phyloP scores from a whole-genome alignment of 2,888 invertebrate genomes.

The Andrena minutula region DNA sequence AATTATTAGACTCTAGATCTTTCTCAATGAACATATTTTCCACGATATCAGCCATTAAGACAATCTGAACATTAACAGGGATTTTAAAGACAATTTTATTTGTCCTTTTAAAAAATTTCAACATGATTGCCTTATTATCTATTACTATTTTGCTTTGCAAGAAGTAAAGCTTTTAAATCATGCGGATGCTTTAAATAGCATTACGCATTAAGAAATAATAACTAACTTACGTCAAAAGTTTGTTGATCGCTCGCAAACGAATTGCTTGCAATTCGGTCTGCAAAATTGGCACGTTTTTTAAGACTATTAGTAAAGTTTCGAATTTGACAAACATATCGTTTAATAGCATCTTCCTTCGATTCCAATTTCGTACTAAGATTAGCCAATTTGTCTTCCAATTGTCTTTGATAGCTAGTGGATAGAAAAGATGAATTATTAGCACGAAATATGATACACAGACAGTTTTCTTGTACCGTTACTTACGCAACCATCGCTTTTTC shows the following conservation, averaged over 20 bases:
- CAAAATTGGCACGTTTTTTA: conserved; percentile 62
- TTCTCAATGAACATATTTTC: conserved; percentile 74
- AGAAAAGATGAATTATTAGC: conserved; percentile 2
- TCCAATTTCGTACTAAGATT: conserved; percentile 72
- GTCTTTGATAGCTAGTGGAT: conserved; percentile 70
- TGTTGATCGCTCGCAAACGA: conserved; percentile 55
- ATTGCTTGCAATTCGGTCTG: conserved; percentile 56
- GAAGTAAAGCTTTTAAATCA: neutral
- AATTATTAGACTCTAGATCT: conserved; percentile 66
- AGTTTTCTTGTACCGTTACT: conserved; percentile 54
- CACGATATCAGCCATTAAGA: conserved; percentile 73
- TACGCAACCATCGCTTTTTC: conserved; percentile 70
- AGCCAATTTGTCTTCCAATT: conserved; percentile 73
- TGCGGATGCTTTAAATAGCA: neutral
- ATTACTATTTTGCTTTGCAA: neutral
- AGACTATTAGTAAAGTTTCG: conserved; percentile 73
- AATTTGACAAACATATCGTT: conserved; percentile 71
- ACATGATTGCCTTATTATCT: conserved; percentile 64
- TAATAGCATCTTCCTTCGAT: conserved; percentile 74
- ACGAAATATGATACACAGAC: neutral
- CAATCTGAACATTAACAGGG: conserved; percentile 75
- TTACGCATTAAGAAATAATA: conserved; percentile 10
- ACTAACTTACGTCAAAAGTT: conserved; percentile 73
- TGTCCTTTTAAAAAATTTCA: conserved; percentile 27
- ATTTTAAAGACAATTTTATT: conserved; percentile 39